Conservation (phyloP, 2,888 invertebrate genomes). For the Anagyrus pseudococci region DNA sequence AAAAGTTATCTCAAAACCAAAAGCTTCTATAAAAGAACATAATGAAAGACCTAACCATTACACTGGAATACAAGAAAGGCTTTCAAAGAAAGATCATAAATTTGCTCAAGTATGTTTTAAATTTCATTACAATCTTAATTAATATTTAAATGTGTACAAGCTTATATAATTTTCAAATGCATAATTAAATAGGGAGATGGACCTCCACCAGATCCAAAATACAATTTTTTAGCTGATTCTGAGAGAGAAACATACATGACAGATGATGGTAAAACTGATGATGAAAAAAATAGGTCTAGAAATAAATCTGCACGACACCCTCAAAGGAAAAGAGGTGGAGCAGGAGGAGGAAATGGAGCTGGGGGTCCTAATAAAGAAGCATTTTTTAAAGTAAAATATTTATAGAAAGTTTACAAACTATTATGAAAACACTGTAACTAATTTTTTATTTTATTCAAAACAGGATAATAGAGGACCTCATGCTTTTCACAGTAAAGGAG, state of each 20-base stretch:
- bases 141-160: neutral
- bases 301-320: constrained; percentile 46
- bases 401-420: no score
- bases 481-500: constrained; percentile 43
- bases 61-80: constrained; percentile 42
- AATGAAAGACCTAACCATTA: constrained; percentile 48
- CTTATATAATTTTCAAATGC: neutral
- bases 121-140: neutral
- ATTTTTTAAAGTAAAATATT: constrained; percentile 44
- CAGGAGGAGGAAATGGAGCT: constrained; percentile 37
- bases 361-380: constrained; percentile 35
- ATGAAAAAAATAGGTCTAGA: constrained; percentile 45
- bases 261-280: constrained; percentile 41
- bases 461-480: constrained; percentile 35
- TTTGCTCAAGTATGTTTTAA: constrained; percentile 49
- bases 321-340: constrained; percentile 44
- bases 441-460: constrained; percentile 1
- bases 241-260: constrained; percentile 55
- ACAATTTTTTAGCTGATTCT: constrained; percentile 61
- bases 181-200: constrained; percentile 54
- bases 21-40: constrained; percentile 37
- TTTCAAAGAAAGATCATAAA: constrained; percentile 51
- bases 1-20: constrained; percentile 45
- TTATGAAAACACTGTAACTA: no score
- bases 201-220: constrained; percentile 62